Conservation (phyloP, 2,888 invertebrate species). For the Asteroscopus sphinx region DNA sequence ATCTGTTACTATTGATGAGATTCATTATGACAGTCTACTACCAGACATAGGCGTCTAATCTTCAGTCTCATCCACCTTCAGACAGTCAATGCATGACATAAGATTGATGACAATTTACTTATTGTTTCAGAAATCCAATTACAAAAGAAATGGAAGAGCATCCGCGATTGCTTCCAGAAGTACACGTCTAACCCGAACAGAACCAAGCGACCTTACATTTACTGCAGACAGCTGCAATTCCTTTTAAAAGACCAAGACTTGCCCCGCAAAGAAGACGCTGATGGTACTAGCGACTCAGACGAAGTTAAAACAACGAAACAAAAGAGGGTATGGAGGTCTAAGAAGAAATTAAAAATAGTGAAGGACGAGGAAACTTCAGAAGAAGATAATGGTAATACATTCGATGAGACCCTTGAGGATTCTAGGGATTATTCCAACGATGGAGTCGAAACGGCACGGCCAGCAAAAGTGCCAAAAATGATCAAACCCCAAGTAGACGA, state of each 20-base stretch:
- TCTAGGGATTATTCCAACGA: constrained; percentile 63
- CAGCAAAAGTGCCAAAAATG: constrained; percentile 56
- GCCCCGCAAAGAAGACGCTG: constrained; percentile 49
- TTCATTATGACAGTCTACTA: no score
- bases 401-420: constrained; percentile 59
- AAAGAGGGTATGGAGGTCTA: constrained; percentile 68
- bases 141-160: constrained; percentile 87
- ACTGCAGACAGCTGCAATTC: constrained; percentile 77
- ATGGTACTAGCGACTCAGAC: constrained; percentile 70
- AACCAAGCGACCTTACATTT: constrained; percentile 80
- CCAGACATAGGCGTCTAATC: no score
- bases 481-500: constrained; percentile 64
- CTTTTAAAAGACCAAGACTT: constrained; percentile 70
- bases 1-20: no score
- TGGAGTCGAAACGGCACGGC: constrained; percentile 42
- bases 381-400: constrained; percentile 66
- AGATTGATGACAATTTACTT: constrained; percentile 1
- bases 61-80: no score
- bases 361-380: constrained; percentile 72
- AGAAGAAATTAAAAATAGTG: constrained; percentile 69
- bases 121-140: constrained; percentile 81
- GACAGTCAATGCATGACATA: no score
- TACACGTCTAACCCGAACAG: constrained; percentile 76
- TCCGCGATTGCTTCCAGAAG: constrained; percentile 82
- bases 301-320: constrained; percentile 49